Evolutionary conservation across 1,140 invertebrate species (phyloP).

Genomic region (Pentalonia nigronervosa): DNA sequence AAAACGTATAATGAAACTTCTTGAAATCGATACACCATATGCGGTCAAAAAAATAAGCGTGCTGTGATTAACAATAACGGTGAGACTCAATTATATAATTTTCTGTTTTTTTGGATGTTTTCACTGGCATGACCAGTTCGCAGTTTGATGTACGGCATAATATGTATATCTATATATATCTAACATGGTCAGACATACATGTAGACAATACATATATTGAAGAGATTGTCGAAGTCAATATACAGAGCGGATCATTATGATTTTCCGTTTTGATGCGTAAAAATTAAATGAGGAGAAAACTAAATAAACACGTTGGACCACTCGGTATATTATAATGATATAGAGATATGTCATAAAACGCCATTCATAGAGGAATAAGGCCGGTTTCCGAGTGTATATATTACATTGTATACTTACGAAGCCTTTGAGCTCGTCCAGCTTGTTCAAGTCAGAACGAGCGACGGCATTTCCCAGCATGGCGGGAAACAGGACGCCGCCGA

Average conservation of each 20-base stretch:
- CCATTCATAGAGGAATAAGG: neutral
- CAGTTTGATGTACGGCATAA: no score
- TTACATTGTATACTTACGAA: conserved; percentile 63
- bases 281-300: neutral
- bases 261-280: neutral
- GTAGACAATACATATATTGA: no score
- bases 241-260: neutral
- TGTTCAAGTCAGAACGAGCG: conserved; percentile 69
- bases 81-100: no score
- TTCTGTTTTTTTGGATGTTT: no score
- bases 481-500: conserved; percentile 79
- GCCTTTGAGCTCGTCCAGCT: conserved; percentile 67
- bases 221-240: no score
- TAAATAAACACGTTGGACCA: neutral
- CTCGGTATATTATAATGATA: neutral
- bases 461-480: conserved; percentile 80
- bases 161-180: no score
- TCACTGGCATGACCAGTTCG: no score
- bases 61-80: no score
- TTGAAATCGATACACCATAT: neutral
- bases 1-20: conserved; percentile 26
- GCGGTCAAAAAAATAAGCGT: no score
- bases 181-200: no score
- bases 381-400: neutral
- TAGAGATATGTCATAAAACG: neutral